Evolutionary conservation across 2,888 invertebrate species (phyloP).

Genomic region (Cylindroiulus punctatus): DNA sequence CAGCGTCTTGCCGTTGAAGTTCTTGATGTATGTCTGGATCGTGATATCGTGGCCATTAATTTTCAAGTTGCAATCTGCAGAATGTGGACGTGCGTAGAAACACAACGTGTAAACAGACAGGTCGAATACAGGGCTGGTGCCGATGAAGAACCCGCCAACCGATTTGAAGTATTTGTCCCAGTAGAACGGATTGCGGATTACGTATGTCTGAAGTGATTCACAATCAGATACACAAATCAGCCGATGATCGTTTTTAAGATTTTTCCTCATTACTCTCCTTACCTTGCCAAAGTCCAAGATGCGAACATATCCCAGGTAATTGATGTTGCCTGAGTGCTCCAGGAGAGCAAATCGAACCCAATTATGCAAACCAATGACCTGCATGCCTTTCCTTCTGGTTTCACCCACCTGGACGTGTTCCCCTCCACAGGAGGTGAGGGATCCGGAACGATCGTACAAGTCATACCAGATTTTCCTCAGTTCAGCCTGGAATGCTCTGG

Average conservation of each 20-base stretch:
- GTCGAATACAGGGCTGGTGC: constrained; percentile 66
- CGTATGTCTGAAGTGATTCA: constrained; percentile 54
- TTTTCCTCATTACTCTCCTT: too few species aligned
- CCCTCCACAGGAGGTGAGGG: constrained; percentile 86
- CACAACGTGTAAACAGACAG: constrained; percentile 67
- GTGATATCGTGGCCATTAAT: constrained; percentile 60
- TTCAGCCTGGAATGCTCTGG: constrained; percentile 60
- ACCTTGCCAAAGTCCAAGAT: constrained; percentile 72
- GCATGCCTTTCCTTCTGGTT: constrained; percentile 73
- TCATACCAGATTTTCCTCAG: constrained; percentile 66
- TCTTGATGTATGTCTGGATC: constrained; percentile 61
- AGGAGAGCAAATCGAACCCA: constrained; percentile 87
- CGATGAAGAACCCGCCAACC: constrained; percentile 54
- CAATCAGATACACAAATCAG: too few species aligned
- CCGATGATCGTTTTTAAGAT: too few species aligned
- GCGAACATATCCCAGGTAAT: constrained; percentile 84
- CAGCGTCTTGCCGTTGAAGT: background rate
- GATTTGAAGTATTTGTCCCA: constrained; percentile 54
- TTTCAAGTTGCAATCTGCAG: constrained; percentile 60
- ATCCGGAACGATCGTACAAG: constrained; percentile 63
- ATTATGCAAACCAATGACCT: constrained; percentile 83
- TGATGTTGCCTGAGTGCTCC: constrained; percentile 76
- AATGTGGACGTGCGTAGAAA: constrained; percentile 64
- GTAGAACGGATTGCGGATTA: constrained; percentile 54
- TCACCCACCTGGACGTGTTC: constrained; percentile 93